Conservation (phyloP, 2,113 vertebrate genomes). For the Catharus minimus region DNA sequence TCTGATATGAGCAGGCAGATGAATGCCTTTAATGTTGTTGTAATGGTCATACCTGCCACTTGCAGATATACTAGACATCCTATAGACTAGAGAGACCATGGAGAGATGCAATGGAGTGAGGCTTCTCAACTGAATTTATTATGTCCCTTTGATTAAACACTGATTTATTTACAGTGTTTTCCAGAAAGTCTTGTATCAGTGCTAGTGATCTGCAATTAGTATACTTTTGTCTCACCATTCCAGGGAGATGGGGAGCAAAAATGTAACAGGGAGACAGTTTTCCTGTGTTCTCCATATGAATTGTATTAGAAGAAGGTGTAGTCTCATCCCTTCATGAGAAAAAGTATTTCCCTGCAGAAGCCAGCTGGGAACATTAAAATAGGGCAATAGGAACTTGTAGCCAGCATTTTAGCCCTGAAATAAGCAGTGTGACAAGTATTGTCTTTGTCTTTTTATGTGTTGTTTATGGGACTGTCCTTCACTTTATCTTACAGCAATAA, state of each 20-base stretch:
- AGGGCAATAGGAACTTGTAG: neutral
- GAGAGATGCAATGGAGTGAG: neutral
- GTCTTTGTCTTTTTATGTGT: constrained; percentile 30
- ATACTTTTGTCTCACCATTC: neutral
- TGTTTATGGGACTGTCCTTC: constrained; percentile 21
- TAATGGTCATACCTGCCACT: neutral
- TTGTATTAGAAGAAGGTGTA: neutral
- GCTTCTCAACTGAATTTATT: neutral
- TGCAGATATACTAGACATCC: neutral
- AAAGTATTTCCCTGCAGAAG: neutral
- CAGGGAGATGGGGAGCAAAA: neutral
- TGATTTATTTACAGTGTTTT: neutral
- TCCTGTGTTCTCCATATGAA: neutral
- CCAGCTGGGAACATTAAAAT: constrained; percentile 29
- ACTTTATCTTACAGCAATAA: constrained; percentile 13
- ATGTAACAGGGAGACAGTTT: neutral
- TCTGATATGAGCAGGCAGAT: neutral
- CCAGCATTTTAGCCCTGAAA: constrained; percentile 18
- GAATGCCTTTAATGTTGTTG: neutral
- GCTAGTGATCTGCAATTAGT: neutral
- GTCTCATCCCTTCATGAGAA: neutral
- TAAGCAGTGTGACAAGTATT: neutral
- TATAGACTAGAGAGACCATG: neutral
- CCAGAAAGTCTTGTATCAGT: neutral
- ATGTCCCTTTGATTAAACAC: neutral